phyloP scores from a whole-genome alignment of 2,888 invertebrate species.

The Isoperla grammatica region DNA sequence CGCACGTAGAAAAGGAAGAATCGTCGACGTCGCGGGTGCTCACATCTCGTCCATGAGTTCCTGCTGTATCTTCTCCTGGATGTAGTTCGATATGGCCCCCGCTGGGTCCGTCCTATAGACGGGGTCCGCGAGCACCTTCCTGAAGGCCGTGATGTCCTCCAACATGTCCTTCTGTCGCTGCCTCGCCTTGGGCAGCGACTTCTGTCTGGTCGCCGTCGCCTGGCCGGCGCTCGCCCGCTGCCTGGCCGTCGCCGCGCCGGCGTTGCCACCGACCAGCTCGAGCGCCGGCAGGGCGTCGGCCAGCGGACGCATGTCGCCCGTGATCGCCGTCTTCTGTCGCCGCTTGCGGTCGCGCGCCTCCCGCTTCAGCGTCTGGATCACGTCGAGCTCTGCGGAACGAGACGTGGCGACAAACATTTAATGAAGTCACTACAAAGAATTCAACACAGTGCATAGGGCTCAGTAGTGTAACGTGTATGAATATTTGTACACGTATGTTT shows the following conservation, averaged over 20 bases:
- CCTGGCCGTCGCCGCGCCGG: too few species aligned
- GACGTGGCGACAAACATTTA: too few species aligned
- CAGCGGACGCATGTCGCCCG: slow-evolving; percentile 22
- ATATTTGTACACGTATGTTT: too few species aligned
- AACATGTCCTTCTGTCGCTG: slow-evolving; percentile 5
- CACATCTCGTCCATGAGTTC: slow-evolving; percentile 5
- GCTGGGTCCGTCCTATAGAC: slow-evolving; percentile 15
- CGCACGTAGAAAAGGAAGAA: too few species aligned
- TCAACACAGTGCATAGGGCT: too few species aligned
- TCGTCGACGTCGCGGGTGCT: too few species aligned
- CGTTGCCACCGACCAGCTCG: background rate
- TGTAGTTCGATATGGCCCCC: slow-evolving; percentile 4
- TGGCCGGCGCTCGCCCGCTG: background rate
- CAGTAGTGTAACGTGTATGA: too few species aligned
- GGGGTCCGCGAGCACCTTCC: slow-evolving; percentile 15
- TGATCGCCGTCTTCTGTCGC: slow-evolving; percentile 21
- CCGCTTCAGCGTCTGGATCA: slow-evolving; percentile 1
- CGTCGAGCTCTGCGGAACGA: slow-evolving; percentile 12
- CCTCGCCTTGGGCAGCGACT: background rate
- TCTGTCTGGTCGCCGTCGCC: background rate
- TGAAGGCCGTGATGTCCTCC: slow-evolving; percentile 17
- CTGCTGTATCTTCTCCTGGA: slow-evolving; percentile 22
- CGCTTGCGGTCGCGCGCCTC: slow-evolving; percentile 9
- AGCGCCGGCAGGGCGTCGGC: slow-evolving; percentile 16
- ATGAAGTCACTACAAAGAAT: too few species aligned